A percentile compares a stretch with the other conserved stretches of the same genome.
These are phyloP conservation scores for Emys orbicularis DNA, from an alignment of 2,797 vertebrate species.

Conservation along the genomic window DNA sequence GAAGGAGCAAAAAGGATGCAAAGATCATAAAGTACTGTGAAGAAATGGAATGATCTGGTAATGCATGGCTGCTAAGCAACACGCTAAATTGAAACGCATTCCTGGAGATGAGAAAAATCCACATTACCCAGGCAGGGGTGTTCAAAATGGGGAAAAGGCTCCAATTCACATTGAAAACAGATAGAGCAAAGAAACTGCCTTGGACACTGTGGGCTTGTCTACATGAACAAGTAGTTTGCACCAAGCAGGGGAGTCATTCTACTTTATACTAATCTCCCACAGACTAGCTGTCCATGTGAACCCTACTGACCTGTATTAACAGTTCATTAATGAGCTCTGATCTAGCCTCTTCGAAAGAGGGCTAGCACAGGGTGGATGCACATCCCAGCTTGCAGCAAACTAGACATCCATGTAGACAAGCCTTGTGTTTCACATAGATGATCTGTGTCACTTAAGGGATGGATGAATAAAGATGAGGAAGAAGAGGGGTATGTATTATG, in stretches of 20 bases:
- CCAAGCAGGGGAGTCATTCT: neutral
- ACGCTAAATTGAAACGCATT: neutral
- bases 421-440: neutral
- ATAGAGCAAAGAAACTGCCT: neutral
- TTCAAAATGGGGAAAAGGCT: neutral
- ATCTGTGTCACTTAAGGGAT: neutral
- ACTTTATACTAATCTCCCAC: neutral
- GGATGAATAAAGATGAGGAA: neutral
- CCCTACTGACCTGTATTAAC: neutral
- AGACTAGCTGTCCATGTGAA: neutral
- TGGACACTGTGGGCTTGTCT: neutral
- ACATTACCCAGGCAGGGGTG: neutral
- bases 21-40: neutral
- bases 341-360: no score
- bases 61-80: neutral
- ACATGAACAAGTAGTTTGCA: neutral
- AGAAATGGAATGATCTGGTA: conserved; percentile 4
- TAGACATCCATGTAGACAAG: no score
- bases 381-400: no score
- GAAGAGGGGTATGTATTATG: neutral
- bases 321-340: neutral
- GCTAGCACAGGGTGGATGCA: no score
- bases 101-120: neutral
- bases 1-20: neutral
- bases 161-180: neutral